Evolutionary conservation across 2,113 vertebrate species (phyloP).

Genomic region (Otolemur garnettii): DNA sequence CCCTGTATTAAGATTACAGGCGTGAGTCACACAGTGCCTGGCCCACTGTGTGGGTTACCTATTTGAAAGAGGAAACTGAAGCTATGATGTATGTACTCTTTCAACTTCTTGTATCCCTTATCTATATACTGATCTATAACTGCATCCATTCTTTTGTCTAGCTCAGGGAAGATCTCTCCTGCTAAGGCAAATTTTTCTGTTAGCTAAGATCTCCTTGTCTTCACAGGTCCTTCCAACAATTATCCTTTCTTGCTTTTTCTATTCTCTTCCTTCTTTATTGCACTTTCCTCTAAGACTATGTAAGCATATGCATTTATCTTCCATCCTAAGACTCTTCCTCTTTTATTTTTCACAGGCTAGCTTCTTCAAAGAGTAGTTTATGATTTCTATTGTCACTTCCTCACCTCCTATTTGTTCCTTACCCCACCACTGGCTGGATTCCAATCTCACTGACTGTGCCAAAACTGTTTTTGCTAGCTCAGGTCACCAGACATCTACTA

Average conservation of each 20-base stretch:
- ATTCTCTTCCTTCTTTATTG: background rate
- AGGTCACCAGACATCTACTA: background rate
- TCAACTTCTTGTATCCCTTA: background rate
- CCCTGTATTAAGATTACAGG: too few relatives aligned
- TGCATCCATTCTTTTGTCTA: background rate
- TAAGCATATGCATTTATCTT: conserved; percentile 1
- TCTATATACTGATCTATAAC: background rate
- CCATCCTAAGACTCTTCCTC: background rate
- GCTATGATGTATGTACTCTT: background rate
- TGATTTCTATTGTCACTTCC: background rate
- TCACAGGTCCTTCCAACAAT: background rate
- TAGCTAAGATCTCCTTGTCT: background rate
- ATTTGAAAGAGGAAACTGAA: background rate
- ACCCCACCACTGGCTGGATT: background rate
- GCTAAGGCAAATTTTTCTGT: background rate
- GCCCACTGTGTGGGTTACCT: too few relatives aligned
- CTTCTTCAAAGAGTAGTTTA: background rate
- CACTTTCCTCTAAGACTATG: background rate
- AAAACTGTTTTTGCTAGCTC: conserved; percentile 13
- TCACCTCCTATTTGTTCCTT: background rate
- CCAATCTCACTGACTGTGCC: background rate
- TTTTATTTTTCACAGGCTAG: background rate
- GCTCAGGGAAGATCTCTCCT: background rate
- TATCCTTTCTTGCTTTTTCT: background rate
- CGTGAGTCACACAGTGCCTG: too few relatives aligned